Base-by-base conservation (phyloP, 1,140 invertebrate genomes). In the Drosophila melanica region DNA sequence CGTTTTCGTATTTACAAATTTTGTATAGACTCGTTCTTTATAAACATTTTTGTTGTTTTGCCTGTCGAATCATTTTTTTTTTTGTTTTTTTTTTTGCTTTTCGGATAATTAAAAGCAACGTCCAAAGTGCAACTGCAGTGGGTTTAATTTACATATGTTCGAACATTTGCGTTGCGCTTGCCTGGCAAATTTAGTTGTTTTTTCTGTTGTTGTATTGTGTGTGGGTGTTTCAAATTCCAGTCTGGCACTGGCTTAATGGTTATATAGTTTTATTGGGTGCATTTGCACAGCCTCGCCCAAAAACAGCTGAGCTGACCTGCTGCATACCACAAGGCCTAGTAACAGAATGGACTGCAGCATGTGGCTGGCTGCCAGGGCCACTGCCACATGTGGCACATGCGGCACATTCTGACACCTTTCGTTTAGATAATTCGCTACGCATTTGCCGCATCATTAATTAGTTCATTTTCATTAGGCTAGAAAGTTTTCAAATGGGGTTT, bases 161-260 rank as follows among this genome's bases (percentile, higher is more conserved):
- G 75, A 81, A 81, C 80, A 84, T 82, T 77, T 70, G 27, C 27
- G 27, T 7, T 27, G 51, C 60, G 58, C 62, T 57, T 55, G 75
- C 45, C 75, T 42, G 64, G 62, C 80, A 82, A 82, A 80, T 82
- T 53, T 53, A 39, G 44, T 51, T 14, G 20, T 37, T 71, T 11
- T 14, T 37, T 71, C 4, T 14, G 48, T 16, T 33, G 51, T 41
- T 33, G 45, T n/a, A 23, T 14, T 12, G n/a, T 65, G 76, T 76
- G 82, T 86, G 84, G 82, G 82, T 68, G 82, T 82, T 87, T 86
- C 81, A 79, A 87, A 79, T 87, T 86, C 60, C 75, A 86, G 66
- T 86, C 79, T 68, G 69, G 75, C 76, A 60, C 65, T 69, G 80
- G 70, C 74, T 82, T 82, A 84, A 84, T 71, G 65, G 65, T 62